Evolutionary conservation across 2,797 vertebrate species (phyloP), one percentile per base, ranked within the genome.

Genomic region (Philypnodon macrostomus): DNA sequence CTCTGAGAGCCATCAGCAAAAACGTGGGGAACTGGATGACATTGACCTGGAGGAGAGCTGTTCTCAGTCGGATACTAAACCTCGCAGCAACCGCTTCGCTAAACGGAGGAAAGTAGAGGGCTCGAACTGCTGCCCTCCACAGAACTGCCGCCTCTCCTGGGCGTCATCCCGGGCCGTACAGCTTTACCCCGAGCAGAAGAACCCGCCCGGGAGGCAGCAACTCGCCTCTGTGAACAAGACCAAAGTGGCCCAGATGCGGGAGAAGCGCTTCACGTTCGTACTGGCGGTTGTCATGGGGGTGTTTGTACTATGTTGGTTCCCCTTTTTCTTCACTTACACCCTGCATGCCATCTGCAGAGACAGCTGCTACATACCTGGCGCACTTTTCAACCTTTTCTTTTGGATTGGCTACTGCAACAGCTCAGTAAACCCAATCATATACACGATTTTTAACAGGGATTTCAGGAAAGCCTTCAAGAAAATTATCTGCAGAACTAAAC

Each of bases 391-490:
- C 51, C 75, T 91, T 14, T 92, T 92, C 60, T 92, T 92, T 60
- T 92, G 91, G 91, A 90, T 92, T 55, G 91, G 91, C 23, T 92
- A 92, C 83, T 92, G 91, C 68, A 92, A 92, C 81, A 92, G 91
- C 40, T 92, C 90, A 0, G 86, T 92, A 26, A 92, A 92, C 60
- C 91, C 91, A 13, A 91, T 92, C 1, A 92, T 92, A 34, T 92
- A 92, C 68, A 92, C 91, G 0, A 90, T 92, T 50, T 92, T 92
- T 58, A 92, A 92, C 74, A 85, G 89, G 58, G 91, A 92, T 73
- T 92, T 92, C 68, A 83, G 91, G 47, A 92, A 87, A 75, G 86
- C 91, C 1, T 92, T 92, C 64, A 91, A 89, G 72, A 92, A 91
- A 73, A 92, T 92, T 7, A 75, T 92, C 39, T 92, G 87, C 67